Evolutionary conservation across 2,113 vertebrate genomes (phyloP).

Genomic region (Hemicordylus capensis): DNA sequence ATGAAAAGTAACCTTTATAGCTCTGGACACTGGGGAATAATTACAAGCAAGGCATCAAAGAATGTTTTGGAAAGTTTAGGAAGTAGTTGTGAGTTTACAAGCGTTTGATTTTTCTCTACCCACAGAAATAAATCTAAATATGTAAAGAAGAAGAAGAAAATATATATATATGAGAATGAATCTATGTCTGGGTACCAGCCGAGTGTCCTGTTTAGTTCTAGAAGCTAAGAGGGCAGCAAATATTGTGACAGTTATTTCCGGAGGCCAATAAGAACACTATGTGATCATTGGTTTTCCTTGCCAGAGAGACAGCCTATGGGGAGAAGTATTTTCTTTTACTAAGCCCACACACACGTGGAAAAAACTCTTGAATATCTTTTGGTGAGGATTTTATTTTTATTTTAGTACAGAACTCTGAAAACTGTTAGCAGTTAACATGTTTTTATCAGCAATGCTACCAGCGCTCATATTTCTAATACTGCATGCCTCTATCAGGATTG

Average conservation of each 20-base stretch:
- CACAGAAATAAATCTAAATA: constrained; percentile 42
- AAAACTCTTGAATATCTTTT: constrained; percentile 25
- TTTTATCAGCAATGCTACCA: constrained; percentile 27
- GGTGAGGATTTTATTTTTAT: no score
- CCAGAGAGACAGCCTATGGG: constrained; percentile 28
- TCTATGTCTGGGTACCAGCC: constrained; percentile 22
- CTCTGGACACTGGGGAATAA: constrained; percentile 12
- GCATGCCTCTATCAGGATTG: neutral
- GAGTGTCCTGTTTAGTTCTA: constrained; percentile 45
- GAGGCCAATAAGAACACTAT: constrained; percentile 23
- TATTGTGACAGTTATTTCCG: constrained; percentile 52
- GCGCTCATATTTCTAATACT: neutral
- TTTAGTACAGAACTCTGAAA: neutral
- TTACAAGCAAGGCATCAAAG: constrained; percentile 40
- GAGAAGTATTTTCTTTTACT: constrained; percentile 31
- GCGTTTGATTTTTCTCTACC: constrained; percentile 33
- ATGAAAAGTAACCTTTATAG: constrained; percentile 38
- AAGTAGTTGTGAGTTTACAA: constrained; percentile 31
- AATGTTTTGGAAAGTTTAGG: constrained; percentile 15
- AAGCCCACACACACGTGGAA: constrained; percentile 38
- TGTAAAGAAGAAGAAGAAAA: constrained; percentile 20
- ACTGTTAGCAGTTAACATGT: neutral
- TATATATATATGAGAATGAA: neutral
- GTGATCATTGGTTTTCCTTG: constrained; percentile 46
- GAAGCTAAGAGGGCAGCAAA: constrained; percentile 56